These are phyloP conservation scores for Hemicrepidius hirtus DNA, from an alignment of 2,888 invertebrate genomes.

Conservation along the genomic window DNA sequence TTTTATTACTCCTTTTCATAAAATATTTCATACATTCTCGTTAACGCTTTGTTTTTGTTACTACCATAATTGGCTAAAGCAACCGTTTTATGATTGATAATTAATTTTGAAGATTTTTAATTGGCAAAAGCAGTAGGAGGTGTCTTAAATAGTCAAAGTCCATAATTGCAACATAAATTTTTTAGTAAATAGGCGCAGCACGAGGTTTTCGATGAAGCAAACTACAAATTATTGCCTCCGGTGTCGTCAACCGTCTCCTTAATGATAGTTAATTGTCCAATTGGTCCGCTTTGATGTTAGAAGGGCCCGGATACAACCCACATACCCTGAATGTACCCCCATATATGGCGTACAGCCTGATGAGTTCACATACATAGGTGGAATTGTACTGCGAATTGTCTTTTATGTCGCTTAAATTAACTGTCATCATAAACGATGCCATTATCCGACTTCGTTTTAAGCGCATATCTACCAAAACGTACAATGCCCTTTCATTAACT, in stretches of 20 bases:
- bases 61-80: too few species aligned
- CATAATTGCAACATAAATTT: conserved; percentile 18
- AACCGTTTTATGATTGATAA: too few species aligned
- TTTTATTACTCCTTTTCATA: too few species aligned
- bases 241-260: conserved; percentile 35
- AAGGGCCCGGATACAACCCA: conserved; percentile 50
- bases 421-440: conserved; percentile 44
- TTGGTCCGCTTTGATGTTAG: conserved; percentile 52
- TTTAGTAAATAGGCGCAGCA: not conserved
- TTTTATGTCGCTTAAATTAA: conserved; percentile 49
- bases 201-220: conserved; percentile 8
- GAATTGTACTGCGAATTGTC: conserved; percentile 34
- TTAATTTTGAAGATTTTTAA: not conserved
- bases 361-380: not conserved
- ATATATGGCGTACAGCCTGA: conserved; percentile 13
- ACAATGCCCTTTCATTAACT: conserved; percentile 38
- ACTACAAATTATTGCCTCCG: conserved; percentile 31
- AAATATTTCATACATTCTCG: too few species aligned
- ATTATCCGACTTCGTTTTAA: conserved; percentile 40
- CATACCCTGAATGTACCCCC: conserved; percentile 40
- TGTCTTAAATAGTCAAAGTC: not conserved
- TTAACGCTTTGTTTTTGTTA: too few species aligned
- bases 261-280: conserved; percentile 55
- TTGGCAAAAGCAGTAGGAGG: conserved; percentile 18
- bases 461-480: conserved; percentile 36